These are phyloP conservation scores for Drosophila melanocephala DNA, from an alignment of 2,888 invertebrate genomes.

Conservation along the genomic window DNA sequence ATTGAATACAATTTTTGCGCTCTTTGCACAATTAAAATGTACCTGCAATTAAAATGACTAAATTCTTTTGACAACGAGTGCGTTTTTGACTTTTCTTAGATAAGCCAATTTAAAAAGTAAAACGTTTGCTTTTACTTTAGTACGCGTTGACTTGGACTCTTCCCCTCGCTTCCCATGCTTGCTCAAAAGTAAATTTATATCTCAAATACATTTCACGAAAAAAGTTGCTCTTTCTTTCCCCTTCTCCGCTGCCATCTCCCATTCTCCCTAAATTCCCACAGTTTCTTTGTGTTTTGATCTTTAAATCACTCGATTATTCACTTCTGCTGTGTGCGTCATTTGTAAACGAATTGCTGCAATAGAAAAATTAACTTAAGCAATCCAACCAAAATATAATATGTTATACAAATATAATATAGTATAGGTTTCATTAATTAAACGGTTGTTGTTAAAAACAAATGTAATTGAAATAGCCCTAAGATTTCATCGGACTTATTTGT, in stretches of 20 bases:
- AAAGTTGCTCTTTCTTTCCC: not conserved
- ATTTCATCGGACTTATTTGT: too few species aligned
- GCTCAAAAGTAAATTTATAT: not conserved
- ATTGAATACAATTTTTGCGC: conserved; percentile 19
- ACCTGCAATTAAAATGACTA: conserved; percentile 2
- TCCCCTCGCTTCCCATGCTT: not conserved
- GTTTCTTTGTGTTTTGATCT: not conserved
- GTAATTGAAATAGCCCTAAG: too few species aligned
- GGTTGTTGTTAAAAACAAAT: not conserved
- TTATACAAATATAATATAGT: too few species aligned
- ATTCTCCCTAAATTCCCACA: not conserved
- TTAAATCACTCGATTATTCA: not conserved
- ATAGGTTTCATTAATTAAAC: not conserved
- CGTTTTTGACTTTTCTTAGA: not conserved
- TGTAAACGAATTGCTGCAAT: not conserved
- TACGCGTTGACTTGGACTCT: not conserved
- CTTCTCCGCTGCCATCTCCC: too few species aligned
- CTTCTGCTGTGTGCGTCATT: not conserved
- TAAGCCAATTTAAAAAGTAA: not conserved
- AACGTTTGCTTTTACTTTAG: not conserved
- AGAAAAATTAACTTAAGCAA: not conserved
- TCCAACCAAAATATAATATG: not conserved
- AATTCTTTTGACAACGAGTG: not conserved
- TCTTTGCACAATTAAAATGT: conserved; percentile 11
- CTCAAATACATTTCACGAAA: not conserved